Evolutionary conservation across 2,797 vertebrate species (phyloP).

Genomic region (Benthosema pterotum): DNA sequence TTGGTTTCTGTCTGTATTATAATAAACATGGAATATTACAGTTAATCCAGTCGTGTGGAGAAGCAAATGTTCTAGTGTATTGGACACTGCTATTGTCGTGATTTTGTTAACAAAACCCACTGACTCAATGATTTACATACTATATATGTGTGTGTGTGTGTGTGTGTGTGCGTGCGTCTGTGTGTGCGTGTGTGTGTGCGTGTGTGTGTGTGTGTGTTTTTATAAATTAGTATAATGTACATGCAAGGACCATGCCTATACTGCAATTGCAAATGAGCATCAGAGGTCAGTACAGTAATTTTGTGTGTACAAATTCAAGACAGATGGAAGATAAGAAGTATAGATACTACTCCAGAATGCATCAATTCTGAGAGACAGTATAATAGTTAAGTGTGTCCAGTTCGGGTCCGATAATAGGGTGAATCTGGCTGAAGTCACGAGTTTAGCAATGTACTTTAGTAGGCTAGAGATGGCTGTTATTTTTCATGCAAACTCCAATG

Average conservation of each 20-base stretch:
- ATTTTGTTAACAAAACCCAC: too few species aligned
- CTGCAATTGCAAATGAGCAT: background rate
- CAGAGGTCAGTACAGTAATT: background rate
- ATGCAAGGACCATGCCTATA: background rate
- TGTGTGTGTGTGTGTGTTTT: too few species aligned
- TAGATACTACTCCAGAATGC: background rate
- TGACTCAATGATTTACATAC: too few species aligned
- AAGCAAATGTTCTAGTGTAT: too few species aligned
- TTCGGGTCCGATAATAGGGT: too few species aligned
- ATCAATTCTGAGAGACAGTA: background rate
- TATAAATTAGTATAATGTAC: background rate
- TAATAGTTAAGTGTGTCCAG: background rate
- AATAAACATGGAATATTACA: background rate
- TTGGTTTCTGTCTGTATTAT: background rate
- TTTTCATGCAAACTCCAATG: background rate
- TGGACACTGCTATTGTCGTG: too few species aligned
- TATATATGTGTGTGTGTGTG: too few species aligned
- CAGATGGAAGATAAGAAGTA: background rate
- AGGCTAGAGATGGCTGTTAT: conserved; percentile 2
- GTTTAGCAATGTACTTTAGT: background rate
- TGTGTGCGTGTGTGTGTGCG: too few species aligned
- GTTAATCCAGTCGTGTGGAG: too few species aligned
- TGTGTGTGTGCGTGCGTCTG: too few species aligned
- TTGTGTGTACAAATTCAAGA: background rate
- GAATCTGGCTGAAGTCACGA: background rate